Percentiles rank a stretch among this genome's conserved stretches.
phyloP scores from a whole-genome alignment of 2,888 invertebrate genomes.

The Rosalia funebris region DNA sequence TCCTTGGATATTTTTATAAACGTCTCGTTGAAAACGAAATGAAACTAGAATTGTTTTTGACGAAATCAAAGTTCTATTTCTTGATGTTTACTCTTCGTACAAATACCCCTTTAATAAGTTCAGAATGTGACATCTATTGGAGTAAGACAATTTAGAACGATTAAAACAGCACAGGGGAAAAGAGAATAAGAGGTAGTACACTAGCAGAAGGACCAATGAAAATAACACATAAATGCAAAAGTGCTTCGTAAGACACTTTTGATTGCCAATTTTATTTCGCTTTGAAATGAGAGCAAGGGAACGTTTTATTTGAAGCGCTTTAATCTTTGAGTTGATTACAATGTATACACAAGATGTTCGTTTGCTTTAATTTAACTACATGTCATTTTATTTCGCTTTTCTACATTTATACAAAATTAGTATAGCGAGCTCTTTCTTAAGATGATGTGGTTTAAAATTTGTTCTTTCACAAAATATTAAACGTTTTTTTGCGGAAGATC shows the following conservation, averaged over 20 bases:
- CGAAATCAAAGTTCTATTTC: background rate
- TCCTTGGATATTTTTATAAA: background rate
- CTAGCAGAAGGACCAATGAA: background rate
- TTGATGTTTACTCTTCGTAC: background rate
- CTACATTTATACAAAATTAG: too few species aligned
- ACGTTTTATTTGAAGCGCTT: constrained; percentile 6
- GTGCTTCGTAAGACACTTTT: constrained; percentile 6
- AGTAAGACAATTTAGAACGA: background rate
- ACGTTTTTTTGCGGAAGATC: too few species aligned
- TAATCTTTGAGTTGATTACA: background rate
- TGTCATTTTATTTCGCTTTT: too few species aligned
- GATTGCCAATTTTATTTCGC: constrained; percentile 19
- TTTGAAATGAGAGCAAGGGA: constrained; percentile 3
- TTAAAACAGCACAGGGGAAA: background rate
- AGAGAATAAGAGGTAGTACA: background rate
- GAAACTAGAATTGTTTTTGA: background rate
- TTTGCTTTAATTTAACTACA: too few species aligned
- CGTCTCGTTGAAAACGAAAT: background rate
- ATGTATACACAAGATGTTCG: too few species aligned
- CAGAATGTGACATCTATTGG: background rate
- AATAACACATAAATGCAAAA: constrained; percentile 10
- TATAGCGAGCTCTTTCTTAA: too few species aligned
- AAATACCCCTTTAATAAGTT: too few species aligned
- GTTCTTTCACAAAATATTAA: too few species aligned
- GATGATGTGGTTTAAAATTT: too few species aligned